Base-by-base conservation (phyloP, 2,888 invertebrate genomes). In the Melipona beecheii region DNA sequence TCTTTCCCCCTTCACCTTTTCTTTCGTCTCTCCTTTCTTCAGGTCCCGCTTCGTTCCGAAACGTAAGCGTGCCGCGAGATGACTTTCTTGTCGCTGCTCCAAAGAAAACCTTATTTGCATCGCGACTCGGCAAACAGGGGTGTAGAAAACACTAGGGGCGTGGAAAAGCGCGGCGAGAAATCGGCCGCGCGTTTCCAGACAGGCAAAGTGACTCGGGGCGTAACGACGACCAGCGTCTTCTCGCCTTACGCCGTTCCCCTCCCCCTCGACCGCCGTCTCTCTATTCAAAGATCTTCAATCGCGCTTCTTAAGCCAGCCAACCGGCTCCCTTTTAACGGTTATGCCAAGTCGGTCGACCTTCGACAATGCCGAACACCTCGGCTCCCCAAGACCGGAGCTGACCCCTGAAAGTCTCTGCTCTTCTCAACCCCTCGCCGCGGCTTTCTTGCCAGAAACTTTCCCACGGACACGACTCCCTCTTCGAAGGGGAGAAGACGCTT, bases 281-380 rank as follows among this genome's bases (percentile, higher is more conserved):
- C 89, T 84, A 89, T 89, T 89, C 85, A 88, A 84, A 85, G 73
- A 79, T 84, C 78, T 78, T 85, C 91, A 86, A 90, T 90, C 88
- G 89, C 87, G 86, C 90, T 92, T 87, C 93, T 93, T 91, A 88
- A 90, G 86, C 85, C 85, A 86, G 84, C 79, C 78, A 83, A 86
- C 81, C 83, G 83, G 78, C 84, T 83, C 83, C 88, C 84, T 78
- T 88, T 90, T 89, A 91, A 93, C 93, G 93, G 93, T 92, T 89
- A 89, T 79, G 88, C 90, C 93, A 90, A 92, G 91, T 90, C 90
- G 87, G 87, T 81, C 91, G 91, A 92, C 89, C 91, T 90, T 89
- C 87, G 91, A 93, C 93, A 93, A 93, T 93, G 84, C 87, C 68
- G 74, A 86, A 78, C 84, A 81, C 81, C 83, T 85, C 76, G 71